Conservation (phyloP, 2,888 invertebrate species). For the Watsonalla cultraria region DNA sequence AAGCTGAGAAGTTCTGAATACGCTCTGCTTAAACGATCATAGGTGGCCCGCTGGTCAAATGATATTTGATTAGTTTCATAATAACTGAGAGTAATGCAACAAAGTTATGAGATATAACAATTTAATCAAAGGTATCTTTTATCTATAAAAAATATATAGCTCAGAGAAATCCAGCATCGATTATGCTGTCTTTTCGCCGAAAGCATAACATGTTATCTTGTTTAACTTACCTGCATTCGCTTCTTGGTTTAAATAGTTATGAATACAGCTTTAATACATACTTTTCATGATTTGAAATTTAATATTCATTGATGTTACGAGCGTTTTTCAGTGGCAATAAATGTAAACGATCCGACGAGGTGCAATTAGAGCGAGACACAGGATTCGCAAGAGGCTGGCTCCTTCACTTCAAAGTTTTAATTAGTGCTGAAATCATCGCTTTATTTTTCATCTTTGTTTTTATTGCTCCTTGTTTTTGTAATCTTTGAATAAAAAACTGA, state of each 20-base stretch:
- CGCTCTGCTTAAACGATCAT: no score
- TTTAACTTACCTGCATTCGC: background rate
- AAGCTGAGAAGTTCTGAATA: no score
- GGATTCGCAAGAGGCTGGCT: constrained; percentile 43
- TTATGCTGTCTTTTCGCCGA: no score
- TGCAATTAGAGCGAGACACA: constrained; percentile 51
- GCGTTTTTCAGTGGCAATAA: constrained; percentile 51
- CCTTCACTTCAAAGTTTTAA: constrained; percentile 49
- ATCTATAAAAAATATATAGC: no score
- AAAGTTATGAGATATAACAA: no score
- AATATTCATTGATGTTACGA: constrained; percentile 32
- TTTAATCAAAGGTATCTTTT: no score
- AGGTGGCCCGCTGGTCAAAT: no score
- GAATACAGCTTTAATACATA: background rate
- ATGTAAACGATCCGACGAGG: constrained; percentile 50
- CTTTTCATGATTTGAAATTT: background rate
- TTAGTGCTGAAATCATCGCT: constrained; percentile 45
- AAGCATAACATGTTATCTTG: no score
- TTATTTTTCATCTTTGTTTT: constrained; percentile 33
- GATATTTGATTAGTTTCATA: no score
- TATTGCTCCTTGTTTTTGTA: background rate
- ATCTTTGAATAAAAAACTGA: background rate
- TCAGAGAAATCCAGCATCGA: no score
- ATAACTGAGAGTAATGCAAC: no score
- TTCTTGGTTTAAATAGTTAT: background rate